Evolutionary conservation across 1,140 invertebrate genomes (phyloP).

Genomic region (Ooceraea biroi): DNA sequence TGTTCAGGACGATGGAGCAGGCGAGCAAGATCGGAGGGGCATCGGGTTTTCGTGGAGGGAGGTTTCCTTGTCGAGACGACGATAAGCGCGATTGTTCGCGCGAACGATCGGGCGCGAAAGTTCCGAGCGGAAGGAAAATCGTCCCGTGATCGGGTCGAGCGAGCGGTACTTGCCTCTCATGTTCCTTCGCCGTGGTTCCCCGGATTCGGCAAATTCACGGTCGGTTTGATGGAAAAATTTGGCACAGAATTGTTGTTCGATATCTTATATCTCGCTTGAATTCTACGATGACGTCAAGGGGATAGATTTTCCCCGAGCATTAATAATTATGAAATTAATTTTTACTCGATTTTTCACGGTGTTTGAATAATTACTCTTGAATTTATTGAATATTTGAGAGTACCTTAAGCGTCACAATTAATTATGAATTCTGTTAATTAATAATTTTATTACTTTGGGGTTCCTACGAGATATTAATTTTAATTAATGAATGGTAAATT

Average conservation of each 20-base stretch:
- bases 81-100: background rate
- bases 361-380: too few relatives aligned
- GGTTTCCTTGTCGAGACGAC: slow-evolving; percentile 62
- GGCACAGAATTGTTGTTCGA: background rate
- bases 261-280: background rate
- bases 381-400: too few relatives aligned
- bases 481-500: background rate
- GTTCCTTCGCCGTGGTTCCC: slow-evolving; percentile 21
- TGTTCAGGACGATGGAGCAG: slow-evolving; percentile 41
- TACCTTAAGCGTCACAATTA: too few relatives aligned
- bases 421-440: too few relatives aligned
- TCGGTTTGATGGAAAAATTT: background rate
- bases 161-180: slow-evolving; percentile 6
- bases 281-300: too few relatives aligned
- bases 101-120: background rate
- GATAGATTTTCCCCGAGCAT: too few relatives aligned
- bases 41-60: slow-evolving; percentile 61
- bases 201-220: background rate
- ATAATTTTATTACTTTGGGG: too few relatives aligned
- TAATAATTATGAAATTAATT: too few relatives aligned
- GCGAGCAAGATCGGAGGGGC: too few relatives aligned
- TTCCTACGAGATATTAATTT: background rate
- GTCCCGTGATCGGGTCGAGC: background rate
- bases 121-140: background rate
- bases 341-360: too few relatives aligned